Percentiles rank a stretch among this genome's conserved stretches.
Conservation (phyloP, 2,888 invertebrate genomes). For the Drepanosiphum platanoidis region DNA sequence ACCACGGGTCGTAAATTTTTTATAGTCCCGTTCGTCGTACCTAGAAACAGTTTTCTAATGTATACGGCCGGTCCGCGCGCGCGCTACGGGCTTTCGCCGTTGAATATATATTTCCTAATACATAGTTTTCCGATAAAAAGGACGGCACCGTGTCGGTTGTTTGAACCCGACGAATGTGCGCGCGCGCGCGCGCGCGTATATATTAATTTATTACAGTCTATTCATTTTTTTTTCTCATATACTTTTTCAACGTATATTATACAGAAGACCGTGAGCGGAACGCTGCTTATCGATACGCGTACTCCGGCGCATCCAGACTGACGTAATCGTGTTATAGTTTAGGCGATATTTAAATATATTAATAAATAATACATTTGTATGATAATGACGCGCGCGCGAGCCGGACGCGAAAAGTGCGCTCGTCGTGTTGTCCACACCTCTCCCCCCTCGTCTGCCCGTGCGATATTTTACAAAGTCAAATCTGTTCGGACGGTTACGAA, state of each 20-base stretch:
- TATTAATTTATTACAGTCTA: background rate
- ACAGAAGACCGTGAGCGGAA: background rate
- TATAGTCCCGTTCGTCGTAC: background rate
- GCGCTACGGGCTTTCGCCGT: background rate
- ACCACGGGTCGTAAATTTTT: slow-evolving; percentile 20
- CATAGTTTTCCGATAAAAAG: slow-evolving; percentile 12
- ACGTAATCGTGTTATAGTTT: background rate
- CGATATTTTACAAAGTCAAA: too few species aligned
- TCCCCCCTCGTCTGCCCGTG: too few species aligned
- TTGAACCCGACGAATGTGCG: background rate
- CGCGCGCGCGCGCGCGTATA: too few species aligned
- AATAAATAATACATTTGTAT: slow-evolving; percentile 35
- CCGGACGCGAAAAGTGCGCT: background rate
- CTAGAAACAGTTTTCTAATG: background rate
- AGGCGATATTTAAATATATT: slow-evolving; percentile 28
- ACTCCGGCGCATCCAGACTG: background rate
- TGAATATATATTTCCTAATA: slow-evolving; percentile 17
- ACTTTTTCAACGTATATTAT: background rate
- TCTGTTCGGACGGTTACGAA: too few species aligned
- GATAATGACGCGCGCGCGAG: background rate
- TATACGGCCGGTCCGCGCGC: too few species aligned
- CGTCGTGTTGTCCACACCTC: too few species aligned
- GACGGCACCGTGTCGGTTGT: background rate
- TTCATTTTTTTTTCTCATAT: slow-evolving; percentile 15
- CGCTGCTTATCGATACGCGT: background rate